These are phyloP conservation scores for Ceratoteleas bidentatus DNA, from an alignment of 1,140 invertebrate genomes.

Conservation along the genomic window DNA sequence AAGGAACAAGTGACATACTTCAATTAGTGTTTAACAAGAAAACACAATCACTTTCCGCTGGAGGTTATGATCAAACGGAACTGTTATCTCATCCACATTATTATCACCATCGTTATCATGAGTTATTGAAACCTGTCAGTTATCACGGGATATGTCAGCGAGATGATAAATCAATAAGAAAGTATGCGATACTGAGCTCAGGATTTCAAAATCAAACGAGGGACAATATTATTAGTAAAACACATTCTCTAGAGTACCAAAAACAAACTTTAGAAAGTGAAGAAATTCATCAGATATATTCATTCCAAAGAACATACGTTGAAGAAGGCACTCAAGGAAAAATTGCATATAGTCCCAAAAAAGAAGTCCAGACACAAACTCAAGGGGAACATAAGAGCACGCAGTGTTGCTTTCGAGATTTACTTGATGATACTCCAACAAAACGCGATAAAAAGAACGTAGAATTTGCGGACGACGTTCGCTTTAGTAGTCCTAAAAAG, in stretches of 20 bases:
- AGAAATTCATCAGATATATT: slow-evolving; percentile 40
- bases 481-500: slow-evolving; percentile 63
- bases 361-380: slow-evolving; percentile 75
- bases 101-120: slow-evolving; percentile 45
- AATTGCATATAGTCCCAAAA: slow-evolving; percentile 65
- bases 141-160: slow-evolving; percentile 38
- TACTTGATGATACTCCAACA: slow-evolving; percentile 33
- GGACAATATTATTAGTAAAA: slow-evolving; percentile 67
- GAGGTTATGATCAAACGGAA: too few relatives aligned
- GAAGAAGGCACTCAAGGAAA: slow-evolving; percentile 36
- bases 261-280: slow-evolving; percentile 70
- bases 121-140: slow-evolving; percentile 14
- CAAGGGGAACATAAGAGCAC: slow-evolving; percentile 75
- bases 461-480: slow-evolving; percentile 50
- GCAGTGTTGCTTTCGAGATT: slow-evolving; percentile 72
- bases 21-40: too few relatives aligned
- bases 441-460: slow-evolving; percentile 53
- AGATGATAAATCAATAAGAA: slow-evolving; percentile 20
- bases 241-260: slow-evolving; percentile 72
- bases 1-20: too few relatives aligned
- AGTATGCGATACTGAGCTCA: slow-evolving; percentile 9
- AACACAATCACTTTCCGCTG: too few relatives aligned
- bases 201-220: slow-evolving; percentile 19
- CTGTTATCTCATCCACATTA: slow-evolving; percentile 12
- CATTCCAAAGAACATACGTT: slow-evolving; percentile 10